Base-by-base conservation (phyloP, 2,888 invertebrate species). In the Podabrus alpinus region DNA sequence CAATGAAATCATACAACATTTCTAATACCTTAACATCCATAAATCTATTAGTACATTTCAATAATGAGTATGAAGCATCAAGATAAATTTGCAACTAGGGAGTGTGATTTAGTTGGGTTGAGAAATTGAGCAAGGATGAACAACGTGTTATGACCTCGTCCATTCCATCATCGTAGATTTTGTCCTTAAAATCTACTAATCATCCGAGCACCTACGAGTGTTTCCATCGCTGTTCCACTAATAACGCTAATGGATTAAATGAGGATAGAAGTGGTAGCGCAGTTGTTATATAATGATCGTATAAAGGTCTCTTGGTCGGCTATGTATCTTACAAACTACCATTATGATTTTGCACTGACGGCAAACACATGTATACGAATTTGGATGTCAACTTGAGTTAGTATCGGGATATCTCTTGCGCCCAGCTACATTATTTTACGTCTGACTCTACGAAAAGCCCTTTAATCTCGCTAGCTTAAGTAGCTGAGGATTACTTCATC, bases 301-400 rank as follows among this genome's bases (percentile, higher is more conserved):
- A 75, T 80, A 75, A 72, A 76, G 79, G 79, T 79, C 79, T 78
- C 79, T 72, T 72, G 79, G 73, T 71, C 82, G 82, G 81, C 82
- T 80, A 85, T 86, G 85, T 82, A 84, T 86, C 85, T 85, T 83
- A 75, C 76, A 78, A 79, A 80, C 80, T 79, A 81, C 84, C 82
- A 83, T 86, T 86, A 86, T 85, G 85, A 84, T 83, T 82, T 83
- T 76, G 79, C 81, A 81, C 82, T 82, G 85, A 84, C 84, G 82
- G 82, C 83, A 80, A 86, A 86, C 87, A 87, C 86, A 86, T 87
- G 87, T 86, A 86, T 85, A 82, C 83, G 86, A 86, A 86, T 87
- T 86, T 85, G 84, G 82, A 81, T 86, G 87, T 87, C 87, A 86
- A 82, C 81, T 84, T 86, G 87, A 87, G 86, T 86, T 86, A 87